phyloP scores from a whole-genome alignment of 2,888 invertebrate genomes.

The Polymixis lichenea region DNA sequence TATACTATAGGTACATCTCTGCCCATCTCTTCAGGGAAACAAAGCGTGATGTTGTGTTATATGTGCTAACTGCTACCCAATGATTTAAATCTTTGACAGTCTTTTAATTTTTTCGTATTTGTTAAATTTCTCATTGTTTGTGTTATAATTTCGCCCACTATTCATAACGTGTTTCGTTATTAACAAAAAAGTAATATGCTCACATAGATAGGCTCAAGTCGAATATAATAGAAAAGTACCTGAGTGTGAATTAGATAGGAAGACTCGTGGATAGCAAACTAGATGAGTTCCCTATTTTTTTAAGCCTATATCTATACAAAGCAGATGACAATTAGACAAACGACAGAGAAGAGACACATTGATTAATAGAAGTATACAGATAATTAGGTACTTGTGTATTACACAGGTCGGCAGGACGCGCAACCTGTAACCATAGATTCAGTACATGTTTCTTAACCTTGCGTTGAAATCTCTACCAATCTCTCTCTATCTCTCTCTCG shows the following conservation, averaged over 20 bases:
- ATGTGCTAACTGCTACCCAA: too few species aligned
- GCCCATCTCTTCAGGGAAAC: too few species aligned
- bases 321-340: background rate
- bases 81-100: background rate
- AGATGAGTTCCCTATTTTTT: background rate
- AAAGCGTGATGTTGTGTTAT: too few species aligned
- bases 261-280: background rate
- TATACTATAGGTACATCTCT: too few species aligned
- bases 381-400: background rate
- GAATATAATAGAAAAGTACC: background rate
- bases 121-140: too few species aligned
- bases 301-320: too few species aligned
- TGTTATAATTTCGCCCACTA: background rate
- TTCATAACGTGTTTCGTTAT: background rate
- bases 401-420: background rate
- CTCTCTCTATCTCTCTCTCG: too few species aligned
- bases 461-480: too few species aligned
- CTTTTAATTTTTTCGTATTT: background rate
- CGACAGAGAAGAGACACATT: background rate
- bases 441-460: too few species aligned
- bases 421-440: too few species aligned
- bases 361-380: background rate
- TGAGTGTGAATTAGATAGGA: background rate
- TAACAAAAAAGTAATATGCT: background rate
- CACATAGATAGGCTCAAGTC: background rate